Conservation (phyloP, 2,888 invertebrate species). For the Anodontia alba region DNA sequence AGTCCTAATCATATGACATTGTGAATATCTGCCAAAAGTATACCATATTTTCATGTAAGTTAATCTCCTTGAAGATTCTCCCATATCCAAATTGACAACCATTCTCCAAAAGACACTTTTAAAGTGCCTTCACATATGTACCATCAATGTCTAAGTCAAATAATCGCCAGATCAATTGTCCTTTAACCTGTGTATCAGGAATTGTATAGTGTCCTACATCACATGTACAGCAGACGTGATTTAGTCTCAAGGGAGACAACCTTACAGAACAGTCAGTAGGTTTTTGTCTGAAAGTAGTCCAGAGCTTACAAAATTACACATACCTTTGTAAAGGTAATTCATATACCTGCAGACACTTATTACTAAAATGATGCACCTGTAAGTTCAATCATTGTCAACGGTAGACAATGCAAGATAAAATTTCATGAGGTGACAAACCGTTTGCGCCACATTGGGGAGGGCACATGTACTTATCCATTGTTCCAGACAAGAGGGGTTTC, state of each 20-base stretch:
- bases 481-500: too few relatives aligned
- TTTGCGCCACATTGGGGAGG: too few relatives aligned
- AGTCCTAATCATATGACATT: neutral
- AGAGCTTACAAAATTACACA: too few relatives aligned
- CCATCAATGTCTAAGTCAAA: neutral
- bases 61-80: neutral
- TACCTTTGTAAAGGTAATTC: too few relatives aligned
- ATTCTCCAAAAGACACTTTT: neutral
- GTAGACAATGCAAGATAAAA: neutral
- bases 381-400: neutral
- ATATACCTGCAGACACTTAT: too few relatives aligned
- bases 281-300: too few relatives aligned
- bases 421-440: neutral
- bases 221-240: conserved; percentile 13
- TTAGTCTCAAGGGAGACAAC: conserved; percentile 4
- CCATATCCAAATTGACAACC: neutral
- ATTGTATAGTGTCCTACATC: conserved; percentile 2
- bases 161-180: conserved; percentile 10
- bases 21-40: neutral
- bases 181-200: conserved; percentile 1
- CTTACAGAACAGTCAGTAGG: too few relatives aligned
- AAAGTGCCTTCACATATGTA: neutral
- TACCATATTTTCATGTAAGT: neutral
- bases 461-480: too few relatives aligned
- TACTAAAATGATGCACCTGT: too few relatives aligned